Evolutionary conservation across 2,113 vertebrate species (phyloP).

Genomic region (Rafetus swinhoei): DNA sequence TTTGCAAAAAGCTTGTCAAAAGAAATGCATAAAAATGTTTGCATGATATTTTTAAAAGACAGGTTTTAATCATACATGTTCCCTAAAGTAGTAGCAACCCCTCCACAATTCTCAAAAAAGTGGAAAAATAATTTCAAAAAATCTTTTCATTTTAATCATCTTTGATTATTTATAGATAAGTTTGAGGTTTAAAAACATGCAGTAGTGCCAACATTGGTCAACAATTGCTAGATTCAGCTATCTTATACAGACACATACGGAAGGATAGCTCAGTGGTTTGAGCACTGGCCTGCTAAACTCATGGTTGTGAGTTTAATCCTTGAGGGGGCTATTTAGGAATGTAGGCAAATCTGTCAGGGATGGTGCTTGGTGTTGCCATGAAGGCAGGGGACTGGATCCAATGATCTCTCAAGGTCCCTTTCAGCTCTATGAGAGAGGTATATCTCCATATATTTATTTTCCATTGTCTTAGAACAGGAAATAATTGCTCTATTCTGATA

Average conservation of each 20-base stretch:
- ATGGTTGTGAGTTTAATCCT: too few relatives aligned
- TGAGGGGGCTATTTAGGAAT: too few relatives aligned
- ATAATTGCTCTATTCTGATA: not conserved
- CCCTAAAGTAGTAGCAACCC: not conserved
- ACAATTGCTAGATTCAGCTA: not conserved
- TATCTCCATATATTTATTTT: not conserved
- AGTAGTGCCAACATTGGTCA: not conserved
- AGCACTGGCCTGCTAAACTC: too few relatives aligned
- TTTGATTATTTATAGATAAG: not conserved
- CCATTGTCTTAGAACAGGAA: not conserved
- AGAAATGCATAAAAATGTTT: not conserved
- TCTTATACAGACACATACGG: too few relatives aligned
- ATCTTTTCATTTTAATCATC: not conserved
- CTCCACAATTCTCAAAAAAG: not conserved
- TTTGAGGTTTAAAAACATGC: not conserved
- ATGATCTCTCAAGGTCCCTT: too few relatives aligned
- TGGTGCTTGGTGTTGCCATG: too few relatives aligned
- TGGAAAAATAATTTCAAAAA: not conserved
- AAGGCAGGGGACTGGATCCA: too few relatives aligned
- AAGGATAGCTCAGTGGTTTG: too few relatives aligned
- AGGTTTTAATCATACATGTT: not conserved
- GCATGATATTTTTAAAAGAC: not conserved
- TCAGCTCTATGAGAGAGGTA: too few relatives aligned
- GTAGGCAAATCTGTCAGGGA: too few relatives aligned
- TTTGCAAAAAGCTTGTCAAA: not conserved